A percentile compares a stretch with the other conserved stretches of the same genome.
These are phyloP conservation scores for Callospermophilus lateralis DNA, from an alignment of 2,113 vertebrate genomes.

Conservation along the genomic window DNA sequence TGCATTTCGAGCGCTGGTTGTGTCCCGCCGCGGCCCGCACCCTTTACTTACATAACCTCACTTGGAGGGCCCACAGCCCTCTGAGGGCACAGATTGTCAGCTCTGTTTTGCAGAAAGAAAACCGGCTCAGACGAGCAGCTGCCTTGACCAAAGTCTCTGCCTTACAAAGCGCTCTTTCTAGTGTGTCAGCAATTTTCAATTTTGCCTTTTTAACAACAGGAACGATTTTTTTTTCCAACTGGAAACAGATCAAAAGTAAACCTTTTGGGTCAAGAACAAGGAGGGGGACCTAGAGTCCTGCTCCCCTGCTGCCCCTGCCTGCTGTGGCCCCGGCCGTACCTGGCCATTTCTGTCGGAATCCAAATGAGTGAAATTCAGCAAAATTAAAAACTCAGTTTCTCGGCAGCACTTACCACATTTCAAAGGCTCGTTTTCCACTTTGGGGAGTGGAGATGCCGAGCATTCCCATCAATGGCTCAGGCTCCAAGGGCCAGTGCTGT, in stretches of 20 bases:
- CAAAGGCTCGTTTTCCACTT: accelerated
- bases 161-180: neutral
- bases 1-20: neutral
- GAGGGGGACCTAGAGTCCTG: neutral
- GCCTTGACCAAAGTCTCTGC: neutral
- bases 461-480: neutral
- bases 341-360: neutral
- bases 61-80: neutral
- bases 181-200: neutral
- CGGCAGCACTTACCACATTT: neutral
- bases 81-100: neutral
- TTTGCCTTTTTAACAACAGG: neutral
- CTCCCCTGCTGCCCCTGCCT: neutral
- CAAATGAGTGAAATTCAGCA: neutral
- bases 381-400: neutral
- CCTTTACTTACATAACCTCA: neutral
- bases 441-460: neutral
- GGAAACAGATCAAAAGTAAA: neutral
- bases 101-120: neutral
- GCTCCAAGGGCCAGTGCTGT: accelerated
- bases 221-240: neutral
- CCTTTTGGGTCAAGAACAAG: neutral
- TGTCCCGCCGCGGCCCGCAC: neutral
- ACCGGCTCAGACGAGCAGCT: neutral
- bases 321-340: accelerated